These are phyloP conservation scores for Spilarctia lutea DNA, from an alignment of 2,888 invertebrate genomes.

Conservation along the genomic window DNA sequence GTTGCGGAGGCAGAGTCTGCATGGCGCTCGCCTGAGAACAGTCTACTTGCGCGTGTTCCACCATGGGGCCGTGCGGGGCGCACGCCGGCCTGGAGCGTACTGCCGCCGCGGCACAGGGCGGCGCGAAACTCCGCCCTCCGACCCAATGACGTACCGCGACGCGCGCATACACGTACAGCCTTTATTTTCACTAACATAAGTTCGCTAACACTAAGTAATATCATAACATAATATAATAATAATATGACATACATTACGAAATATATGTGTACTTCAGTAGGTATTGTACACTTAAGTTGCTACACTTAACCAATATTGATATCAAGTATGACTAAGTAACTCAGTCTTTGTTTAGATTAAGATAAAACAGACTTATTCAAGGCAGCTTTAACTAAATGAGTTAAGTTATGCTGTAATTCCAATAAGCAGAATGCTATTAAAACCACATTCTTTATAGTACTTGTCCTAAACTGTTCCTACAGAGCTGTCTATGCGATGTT, in stretches of 20 bases:
- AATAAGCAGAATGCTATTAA: neutral
- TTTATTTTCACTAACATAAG: slow-evolving; percentile 76
- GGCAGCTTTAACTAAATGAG: neutral
- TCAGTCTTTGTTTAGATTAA: slow-evolving; percentile 11
- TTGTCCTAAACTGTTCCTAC: slow-evolving; percentile 36
- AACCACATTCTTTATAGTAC: slow-evolving; percentile 43
- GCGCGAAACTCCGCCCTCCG: slow-evolving; percentile 81
- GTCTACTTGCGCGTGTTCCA: slow-evolving; percentile 86
- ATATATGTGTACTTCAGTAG: slow-evolving; percentile 49
- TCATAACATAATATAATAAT: slow-evolving; percentile 75
- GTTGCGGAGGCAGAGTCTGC: slow-evolving; percentile 83
- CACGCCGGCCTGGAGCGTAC: slow-evolving; percentile 82
- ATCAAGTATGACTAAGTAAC: slow-evolving; percentile 38
- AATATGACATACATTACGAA: slow-evolving; percentile 69
- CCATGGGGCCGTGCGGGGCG: slow-evolving; percentile 86
- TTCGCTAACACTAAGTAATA: slow-evolving; percentile 71
- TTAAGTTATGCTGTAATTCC: neutral
- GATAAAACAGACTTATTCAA: neutral
- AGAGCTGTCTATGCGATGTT: neutral
- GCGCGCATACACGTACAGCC: slow-evolving; percentile 78
- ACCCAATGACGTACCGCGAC: slow-evolving; percentile 80
- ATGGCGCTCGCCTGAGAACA: slow-evolving; percentile 86
- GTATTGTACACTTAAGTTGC: slow-evolving; percentile 28
- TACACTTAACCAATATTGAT: slow-evolving; percentile 27
- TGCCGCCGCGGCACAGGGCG: slow-evolving; percentile 78